A percentile compares a stretch with the other conserved stretches of the same genome.
These are phyloP conservation scores for Drosophila chauvacae DNA, from an alignment of 1,140 invertebrate genomes.

Conservation along the genomic window DNA sequence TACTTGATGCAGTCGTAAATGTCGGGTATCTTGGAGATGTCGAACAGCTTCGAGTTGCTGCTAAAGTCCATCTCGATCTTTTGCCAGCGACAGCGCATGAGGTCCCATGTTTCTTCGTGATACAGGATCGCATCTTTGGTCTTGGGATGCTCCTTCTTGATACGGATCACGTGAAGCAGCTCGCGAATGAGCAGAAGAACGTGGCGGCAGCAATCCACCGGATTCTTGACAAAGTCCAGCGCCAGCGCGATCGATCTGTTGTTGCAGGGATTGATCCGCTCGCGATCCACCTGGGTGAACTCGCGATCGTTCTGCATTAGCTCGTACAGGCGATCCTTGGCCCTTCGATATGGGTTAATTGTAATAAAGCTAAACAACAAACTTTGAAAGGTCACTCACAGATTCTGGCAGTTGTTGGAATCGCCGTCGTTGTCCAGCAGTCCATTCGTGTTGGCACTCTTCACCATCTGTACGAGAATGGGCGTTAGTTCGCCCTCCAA, in stretches of 20 bases:
- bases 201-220: slow-evolving; percentile 96
- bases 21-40: slow-evolving; percentile 99
- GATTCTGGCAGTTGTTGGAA: slow-evolving; percentile 97
- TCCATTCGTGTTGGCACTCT: slow-evolving; percentile 99
- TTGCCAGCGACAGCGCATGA: slow-evolving; percentile 98
- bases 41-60: slow-evolving; percentile 94
- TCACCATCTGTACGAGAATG: slow-evolving; percentile 99
- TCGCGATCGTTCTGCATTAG: slow-evolving; percentile 95
- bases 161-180: slow-evolving; percentile 92
- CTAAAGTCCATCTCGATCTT: slow-evolving; percentile 99
- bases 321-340: slow-evolving; percentile 96
- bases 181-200: slow-evolving; percentile 94
- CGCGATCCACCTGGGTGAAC: slow-evolving; percentile 93
- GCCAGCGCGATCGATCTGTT: slow-evolving; percentile 94
- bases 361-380: no score
- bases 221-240: slow-evolving; percentile 98
- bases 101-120: slow-evolving; percentile 99
- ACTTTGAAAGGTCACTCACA: slow-evolving; percentile 87
- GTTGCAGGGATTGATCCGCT: slow-evolving; percentile 93
- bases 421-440: slow-evolving; percentile 99
- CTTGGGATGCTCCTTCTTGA: slow-evolving; percentile 94
- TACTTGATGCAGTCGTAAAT: slow-evolving; percentile 99
- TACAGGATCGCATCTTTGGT: slow-evolving; percentile 96
- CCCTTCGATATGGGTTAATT: slow-evolving; percentile 87
- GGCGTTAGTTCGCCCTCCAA: slow-evolving; percentile 99